Percentiles rank a stretch among this genome's conserved stretches.
Conservation (phyloP, 2,888 invertebrate species). For the Himalopsyche kuldschensis region DNA sequence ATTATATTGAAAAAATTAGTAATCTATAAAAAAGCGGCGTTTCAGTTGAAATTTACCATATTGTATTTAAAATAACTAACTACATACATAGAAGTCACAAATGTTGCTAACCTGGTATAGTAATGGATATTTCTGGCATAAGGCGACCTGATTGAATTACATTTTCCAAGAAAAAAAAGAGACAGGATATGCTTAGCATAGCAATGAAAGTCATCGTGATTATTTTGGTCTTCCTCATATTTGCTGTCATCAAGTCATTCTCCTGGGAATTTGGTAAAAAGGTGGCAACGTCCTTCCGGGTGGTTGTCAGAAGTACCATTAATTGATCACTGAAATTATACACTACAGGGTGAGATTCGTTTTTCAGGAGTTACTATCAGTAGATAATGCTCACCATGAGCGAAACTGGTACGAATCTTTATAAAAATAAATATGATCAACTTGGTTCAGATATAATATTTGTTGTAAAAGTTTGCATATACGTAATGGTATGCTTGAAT, state of each 20-base stretch:
- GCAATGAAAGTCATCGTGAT: not conserved
- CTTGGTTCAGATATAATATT: too few relatives aligned
- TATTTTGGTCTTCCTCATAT: constrained; percentile 7
- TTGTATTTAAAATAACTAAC: too few relatives aligned
- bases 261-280: constrained; percentile 6
- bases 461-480: too few relatives aligned
- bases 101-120: constrained; percentile 8
- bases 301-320: not conserved
- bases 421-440: too few relatives aligned
- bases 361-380: too few relatives aligned
- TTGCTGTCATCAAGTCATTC: not conserved
- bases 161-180: not conserved
- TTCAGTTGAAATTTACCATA: too few relatives aligned
- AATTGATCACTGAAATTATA: not conserved
- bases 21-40: too few relatives aligned
- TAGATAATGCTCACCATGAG: too few relatives aligned
- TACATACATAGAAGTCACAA: too few relatives aligned
- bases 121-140: constrained; percentile 20
- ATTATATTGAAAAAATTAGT: too few relatives aligned
- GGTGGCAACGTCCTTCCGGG: not conserved
- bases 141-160: not conserved
- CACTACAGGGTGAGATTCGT: not conserved
- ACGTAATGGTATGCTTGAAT: too few relatives aligned
- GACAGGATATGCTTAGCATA: not conserved
- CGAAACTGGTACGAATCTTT: too few relatives aligned